Base-by-base conservation (phyloP, 2,888 invertebrate genomes). In the Acleris holmiana region DNA sequence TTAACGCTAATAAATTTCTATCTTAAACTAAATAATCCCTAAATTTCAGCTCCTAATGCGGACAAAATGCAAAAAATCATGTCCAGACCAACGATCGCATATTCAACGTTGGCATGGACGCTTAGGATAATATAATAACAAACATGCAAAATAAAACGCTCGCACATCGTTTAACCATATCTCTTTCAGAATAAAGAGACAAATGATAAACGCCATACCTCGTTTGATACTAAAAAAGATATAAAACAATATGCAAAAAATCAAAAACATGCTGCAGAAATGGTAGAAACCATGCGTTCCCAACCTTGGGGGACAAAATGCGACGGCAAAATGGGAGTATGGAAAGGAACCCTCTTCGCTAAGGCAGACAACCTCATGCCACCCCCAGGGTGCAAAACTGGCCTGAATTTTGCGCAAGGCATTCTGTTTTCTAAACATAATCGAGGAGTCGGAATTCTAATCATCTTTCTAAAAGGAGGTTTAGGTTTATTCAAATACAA, bases 241-340 rank as follows among this genome's bases (percentile, higher is more conserved):
- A 2, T 29, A 29, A 29, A 29, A 41, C 7, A 44, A 68, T 68
- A 18, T 44, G 55, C 60, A 61, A 66, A 68, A 71, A 68, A 67
- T 21, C 19, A 57, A 49, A 61, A 19, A 19, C 67, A 70, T 64
- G 67, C 68, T 6, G 40, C 55, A 58, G 59, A 67, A 68, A 57
- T 46, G 46, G 21, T 23, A 35, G 53, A 73, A 71, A 69, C 71
- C 86, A 84, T 88, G 88, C 88, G 77, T 78, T 74, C 77, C 91
- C 83, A 85, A 93, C 93, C 93, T 93, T 85, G 84, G 69, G 88
- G 82, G 66, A 87, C 78, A 76, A 93, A 93, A 88, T 94, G 94
- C 76, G 93, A 93, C 62, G 93, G 94, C 74, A 93, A 85, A 64
- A 93, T 85, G 61, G 93, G 89, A 55, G 80, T 80, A 71, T 78